Evolutionary conservation across 2,888 invertebrate genomes (phyloP), one percentile per base, ranked within the genome.

Genomic region (Agonopterix alstromeriana): DNA sequence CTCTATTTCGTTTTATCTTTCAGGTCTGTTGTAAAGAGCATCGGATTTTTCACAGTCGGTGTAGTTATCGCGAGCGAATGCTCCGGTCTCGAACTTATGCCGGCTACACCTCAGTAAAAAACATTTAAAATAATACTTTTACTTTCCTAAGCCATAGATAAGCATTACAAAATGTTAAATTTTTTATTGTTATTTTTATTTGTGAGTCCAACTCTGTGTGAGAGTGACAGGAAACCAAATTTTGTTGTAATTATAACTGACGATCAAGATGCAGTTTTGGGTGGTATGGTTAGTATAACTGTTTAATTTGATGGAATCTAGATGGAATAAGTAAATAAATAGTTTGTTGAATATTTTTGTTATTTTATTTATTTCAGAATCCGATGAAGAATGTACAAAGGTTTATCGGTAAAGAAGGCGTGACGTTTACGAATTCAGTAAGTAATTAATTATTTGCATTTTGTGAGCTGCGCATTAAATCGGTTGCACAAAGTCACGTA

Each of bases 21-120:
- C 88, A 96, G 96, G 96, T 93, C 94, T 63, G 68, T 95, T 41
- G 91, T 95, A 45, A 96, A 96, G 85, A 95, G 95, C 74, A 86
- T 94, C 50, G 93, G 92, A n/a, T 85, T 95, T 63, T 96, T 96
- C 74, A 90, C 92, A 55, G 76, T 95, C 50, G 96, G 95, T 47
- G 90, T 96, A 5, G 91, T 92, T 55, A 91, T 96, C 63, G 95
- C 96, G 2, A 91, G 94, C 68, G 94, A 95, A 74, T 94, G 93
- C 65, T 87, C 91, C 45, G 95, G 95, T 50, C 83, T 95, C 48
- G 94, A 94, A 70, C 73, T 95, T 50, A 93, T 94, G 92, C 92
- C 93, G 9, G 87, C 92, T n/a, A 68, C 85, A 35, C 81, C 84
- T 7, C 82, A 82, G 62, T 87, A 82, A 74, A 82, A 74, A 65